Base-by-base conservation (phyloP, 2,113 vertebrate genomes). In the Garra rufa region DNA sequence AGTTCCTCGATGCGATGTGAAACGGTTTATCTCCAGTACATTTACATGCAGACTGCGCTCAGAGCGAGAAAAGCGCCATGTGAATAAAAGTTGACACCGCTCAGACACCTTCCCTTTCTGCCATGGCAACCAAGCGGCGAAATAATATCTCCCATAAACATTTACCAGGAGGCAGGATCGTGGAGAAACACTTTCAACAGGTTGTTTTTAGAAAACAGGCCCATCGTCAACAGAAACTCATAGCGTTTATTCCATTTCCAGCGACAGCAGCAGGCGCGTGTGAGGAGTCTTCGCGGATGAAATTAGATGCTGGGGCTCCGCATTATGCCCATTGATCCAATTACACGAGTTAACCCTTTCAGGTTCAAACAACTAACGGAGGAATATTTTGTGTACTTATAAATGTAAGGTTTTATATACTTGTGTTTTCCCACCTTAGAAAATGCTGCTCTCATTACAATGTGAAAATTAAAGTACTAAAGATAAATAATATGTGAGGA, bases 281-380 rank as follows among this genome's bases (percentile, higher is more conserved):
- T 57, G 74, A 84, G 75, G 84, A 74, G 61, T 81, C 43, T 65
- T 83, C 28, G 1, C 38, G 26, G 38, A 50, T 88, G 92, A 91
- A 92, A 93, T 93, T 90, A 92, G 92, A 93, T 81, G 92, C 91
- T 90, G 91, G 63, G 65, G 84, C 87, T 92, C 88, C 55, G 83
- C 91, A 69, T 91, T 90, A 92, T 90, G 85, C 87, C 92, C 91
- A 92, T 91, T 95, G 93, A 95, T 94, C 94, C 93, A 88, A 89
- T 94, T 95, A 94, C 94, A 88, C 89, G 89, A 83, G 88, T 94
- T 90, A 93, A 93, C 92, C 92, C 91, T 78, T 93, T 78, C 21
- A 17, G 57, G n/a, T 11, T 6, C 48, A 71, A 44, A 52, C 57
- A 30, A 6, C 6, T 67, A 69, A 10, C 34, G 10, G 10, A n/a